Evolutionary conservation across 2,797 vertebrate genomes (phyloP), one percentile per base, ranked within the genome.

Genomic region (Natrix natrix): DNA sequence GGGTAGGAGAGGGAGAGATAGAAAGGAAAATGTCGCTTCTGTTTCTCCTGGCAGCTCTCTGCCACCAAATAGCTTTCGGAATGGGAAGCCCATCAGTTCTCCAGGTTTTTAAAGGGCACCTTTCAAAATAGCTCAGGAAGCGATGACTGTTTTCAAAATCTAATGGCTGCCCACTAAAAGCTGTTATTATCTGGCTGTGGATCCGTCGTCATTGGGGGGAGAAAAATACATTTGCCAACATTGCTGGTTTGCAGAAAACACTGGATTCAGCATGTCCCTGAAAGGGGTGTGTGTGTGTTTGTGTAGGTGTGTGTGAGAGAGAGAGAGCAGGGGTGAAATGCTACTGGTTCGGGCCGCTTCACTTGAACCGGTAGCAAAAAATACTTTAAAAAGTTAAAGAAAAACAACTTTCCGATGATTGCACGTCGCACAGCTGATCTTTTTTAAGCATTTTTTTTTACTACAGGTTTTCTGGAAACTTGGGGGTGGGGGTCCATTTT

Each of bases 141-240:
- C 96, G 96, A 97, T 97, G 96, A 96, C 96, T 95, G 95, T 96
- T 96, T 97, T 97, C 96, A 95, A 95, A 94, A 94, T 88, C 74
- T 94, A 94, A 96, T 92, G 95, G 94, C 95, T 5, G 22, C 91
- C 60, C 83, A 93, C 95, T 97, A 96, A 97, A 97, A 97, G 94
- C 96, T 96, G 96, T 96, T 96, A 97, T 97, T 97, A 97, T 94
- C 95, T 94, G 7, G 63, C 24, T 87, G 94, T 94, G 96, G 95
- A 96, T 97, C 95, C 97, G 95, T 0, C 92, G 94, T 92, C 93
- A 93, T 91, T 22, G 90, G 28, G 28, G 28, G 5, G 26, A 4
- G 3, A 0, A 14, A 94, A 95, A 95, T 0, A 59, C 0, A 96
- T 86, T 94, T 96, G 94, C 94, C 95, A 86, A 90, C 89, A 60